phyloP scores from a whole-genome alignment of 2,888 invertebrate species.

The Caenorhabditis zanzibari region DNA sequence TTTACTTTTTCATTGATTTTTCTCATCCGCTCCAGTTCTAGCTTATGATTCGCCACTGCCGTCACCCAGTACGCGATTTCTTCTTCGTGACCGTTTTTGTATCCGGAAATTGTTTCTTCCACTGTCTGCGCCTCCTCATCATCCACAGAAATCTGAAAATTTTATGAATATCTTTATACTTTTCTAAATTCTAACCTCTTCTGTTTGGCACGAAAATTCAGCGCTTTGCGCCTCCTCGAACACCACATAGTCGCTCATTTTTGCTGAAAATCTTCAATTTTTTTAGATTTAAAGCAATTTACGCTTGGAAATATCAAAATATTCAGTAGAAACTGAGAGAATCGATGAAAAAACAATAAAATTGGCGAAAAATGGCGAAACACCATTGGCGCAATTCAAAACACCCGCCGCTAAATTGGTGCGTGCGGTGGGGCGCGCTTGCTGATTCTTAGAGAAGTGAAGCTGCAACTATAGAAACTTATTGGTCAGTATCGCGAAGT shows the following conservation, averaged over 20 bases:
- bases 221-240: slow-evolving; percentile 36
- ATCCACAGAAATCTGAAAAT: slow-evolving; percentile 19
- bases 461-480: no score
- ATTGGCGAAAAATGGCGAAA: background rate
- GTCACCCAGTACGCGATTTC: slow-evolving; percentile 37
- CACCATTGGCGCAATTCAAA: slow-evolving; percentile 33
- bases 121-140: slow-evolving; percentile 13
- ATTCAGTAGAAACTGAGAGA: no score
- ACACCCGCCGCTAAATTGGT: slow-evolving; percentile 42
- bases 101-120: slow-evolving; percentile 25
- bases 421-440: slow-evolving; percentile 44
- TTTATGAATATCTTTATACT: background rate
- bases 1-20: slow-evolving; percentile 49
- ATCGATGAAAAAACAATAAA: slow-evolving; percentile 4
- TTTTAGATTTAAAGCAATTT: no score
- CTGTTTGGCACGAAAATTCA: slow-evolving; percentile 56
- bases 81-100: slow-evolving; percentile 7
- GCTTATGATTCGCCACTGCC: slow-evolving; percentile 28
- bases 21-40: slow-evolving; percentile 31
- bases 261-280: background rate
- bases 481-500: no score
- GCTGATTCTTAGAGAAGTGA: background rate
- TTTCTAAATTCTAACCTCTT: slow-evolving; percentile 31
- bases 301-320: no score
- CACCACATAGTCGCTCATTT: slow-evolving; percentile 40